Base-by-base conservation (phyloP, 2,888 invertebrate species). In the Thyatira batis region DNA sequence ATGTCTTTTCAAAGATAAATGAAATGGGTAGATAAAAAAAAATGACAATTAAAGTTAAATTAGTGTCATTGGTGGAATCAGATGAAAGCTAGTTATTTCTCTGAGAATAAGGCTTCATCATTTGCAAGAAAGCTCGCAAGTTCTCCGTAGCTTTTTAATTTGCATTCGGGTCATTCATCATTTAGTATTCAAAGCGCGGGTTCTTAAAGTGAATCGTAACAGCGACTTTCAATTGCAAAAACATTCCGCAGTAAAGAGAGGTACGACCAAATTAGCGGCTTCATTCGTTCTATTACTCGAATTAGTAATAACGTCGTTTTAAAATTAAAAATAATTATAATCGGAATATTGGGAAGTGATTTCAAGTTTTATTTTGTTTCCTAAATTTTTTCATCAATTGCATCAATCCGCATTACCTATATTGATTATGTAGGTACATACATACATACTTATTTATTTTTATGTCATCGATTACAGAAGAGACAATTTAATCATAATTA, bases 131-230 rank as follows among this genome's bases (percentile, higher is more conserved):
- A 48, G 10, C 17, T 27, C 23, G 45, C 23, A 9, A 10, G 28
- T 20, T 20, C 11, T 13, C 10, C 10, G 10, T 17, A 28, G 9
- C 28, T 25, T 49, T 46, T 65, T 62, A 63, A 74, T 84, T 81
- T 73, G 69, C 73, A 84, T 83, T 82, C 84, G 60, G 69, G 72
- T 76, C 83, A 73, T 80, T 81, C 76, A 57, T 76, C 71, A 78
- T 72, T 84, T 80, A 71, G 69, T 78, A 84, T 85, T 84, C 83
- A 80, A 76, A 76, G 68, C 76, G 61, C 58, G 69, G 45, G 60
- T 60, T 61, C 63, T 66, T 67, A 63, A 71, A 78, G 71, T 76
- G 78, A 81, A 76, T 78, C 72, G 73, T 77, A 80, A 78, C 73
- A 78, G 63, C 67, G 75, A 78, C 70, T 79, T 76, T 72, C 75